phyloP scores from a whole-genome alignment of 1,140 invertebrate genomes.

The Scaptomyza hsui region DNA sequence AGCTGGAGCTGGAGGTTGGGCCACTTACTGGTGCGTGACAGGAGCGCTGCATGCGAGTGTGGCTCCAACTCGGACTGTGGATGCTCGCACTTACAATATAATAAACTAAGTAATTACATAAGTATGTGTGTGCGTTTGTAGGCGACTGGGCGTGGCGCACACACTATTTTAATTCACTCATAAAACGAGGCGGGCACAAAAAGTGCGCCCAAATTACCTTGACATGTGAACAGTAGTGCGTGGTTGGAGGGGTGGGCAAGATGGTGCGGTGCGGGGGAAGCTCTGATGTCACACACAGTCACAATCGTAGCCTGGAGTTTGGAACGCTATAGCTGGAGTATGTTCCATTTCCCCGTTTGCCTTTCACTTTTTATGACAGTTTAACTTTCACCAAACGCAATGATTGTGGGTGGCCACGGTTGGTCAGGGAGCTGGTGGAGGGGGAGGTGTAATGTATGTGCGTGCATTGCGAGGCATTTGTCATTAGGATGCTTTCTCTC shows the following conservation, averaged over 20 bases:
- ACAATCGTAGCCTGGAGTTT: background rate
- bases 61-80: conserved; percentile 34
- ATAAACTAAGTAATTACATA: conserved; percentile 80
- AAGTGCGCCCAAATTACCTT: conserved; percentile 79
- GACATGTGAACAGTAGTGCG: conserved; percentile 56
- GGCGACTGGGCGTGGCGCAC: conserved; percentile 26
- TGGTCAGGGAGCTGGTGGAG: background rate
- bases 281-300: conserved; percentile 10
- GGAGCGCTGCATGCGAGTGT: background rate
- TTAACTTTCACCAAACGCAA: conserved; percentile 64
- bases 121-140: conserved; percentile 30
- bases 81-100: conserved; percentile 74
- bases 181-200: conserved; percentile 71
- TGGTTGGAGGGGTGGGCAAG: background rate
- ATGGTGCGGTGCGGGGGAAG: background rate
- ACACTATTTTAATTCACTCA: conserved; percentile 76
- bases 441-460: background rate
- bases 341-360: conserved; percentile 58
- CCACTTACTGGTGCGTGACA: conserved; percentile 37
- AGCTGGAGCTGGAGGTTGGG: background rate
- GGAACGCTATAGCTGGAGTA: conserved; percentile 2
- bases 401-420: conserved; percentile 24
- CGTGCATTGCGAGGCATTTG: conserved; percentile 69
- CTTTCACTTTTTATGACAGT: conserved; percentile 80
- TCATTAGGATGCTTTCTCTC: conserved; percentile 47